Evolutionary conservation across 2,113 vertebrate species (phyloP), one percentile per base, ranked within the genome.

Genomic region (Tringa solitaria): DNA sequence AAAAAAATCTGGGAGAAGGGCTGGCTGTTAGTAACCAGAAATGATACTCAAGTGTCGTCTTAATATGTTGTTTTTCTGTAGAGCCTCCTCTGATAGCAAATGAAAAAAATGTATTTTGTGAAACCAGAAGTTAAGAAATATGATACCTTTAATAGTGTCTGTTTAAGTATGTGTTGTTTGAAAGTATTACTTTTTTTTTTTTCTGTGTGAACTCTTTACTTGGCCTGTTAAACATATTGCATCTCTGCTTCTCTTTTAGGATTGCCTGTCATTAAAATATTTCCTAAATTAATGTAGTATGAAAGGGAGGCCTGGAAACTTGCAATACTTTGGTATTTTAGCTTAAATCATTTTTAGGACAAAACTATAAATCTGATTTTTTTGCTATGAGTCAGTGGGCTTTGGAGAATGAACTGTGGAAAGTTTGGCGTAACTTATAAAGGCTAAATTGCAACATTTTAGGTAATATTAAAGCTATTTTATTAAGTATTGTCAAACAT

Each of bases 401-500:
- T 94, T 96, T 95, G 76, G 92, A 93, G 90, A 91, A 79, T 14
- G 88, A 95, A 33, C 82, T 89, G 61, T 91, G 95, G 90, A 96
- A 97, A 97, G 77, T 94, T 81, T 97, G 96, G 96, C 92, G 0
- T 76, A 67, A 95, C 80, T 85, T 94, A 63, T 27, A 85, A 94
- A 91, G 76, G 48, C 59, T 72, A 86, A 95, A 95, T 96, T 92
- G 96, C 89, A 95, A 88, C 91, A 80, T 89, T 92, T 91, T 96
- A 96, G 93, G 87, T 95, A 87, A 91, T 94, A 96, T 84, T 96
- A 87, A 95, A 95, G 77, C 64, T 75, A 81, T 97, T 96, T 96
- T 95, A 96, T 96, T 94, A 93, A 96, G 88, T 72, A 96, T 96
- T 96, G 80, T 97, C 95, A 92, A 94, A 84, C 70, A 85, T 85